phyloP scores from a whole-genome alignment of 2,888 invertebrate species.

The Patella ulyssiponensis region DNA sequence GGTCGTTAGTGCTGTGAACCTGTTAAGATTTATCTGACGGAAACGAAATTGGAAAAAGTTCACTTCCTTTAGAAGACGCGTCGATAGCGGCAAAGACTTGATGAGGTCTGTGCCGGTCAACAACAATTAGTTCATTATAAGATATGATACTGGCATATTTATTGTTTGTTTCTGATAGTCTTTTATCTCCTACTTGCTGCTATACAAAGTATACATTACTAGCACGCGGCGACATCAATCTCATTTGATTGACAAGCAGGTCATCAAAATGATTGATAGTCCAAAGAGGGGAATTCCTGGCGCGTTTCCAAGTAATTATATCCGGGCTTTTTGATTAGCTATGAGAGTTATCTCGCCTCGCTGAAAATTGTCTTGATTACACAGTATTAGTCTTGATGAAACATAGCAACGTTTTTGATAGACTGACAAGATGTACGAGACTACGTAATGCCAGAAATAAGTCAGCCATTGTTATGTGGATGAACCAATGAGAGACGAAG shows the following conservation, averaged over 20 bases:
- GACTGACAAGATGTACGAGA: background rate
- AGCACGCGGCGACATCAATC: slow-evolving; percentile 67
- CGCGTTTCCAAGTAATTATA: slow-evolving; percentile 58
- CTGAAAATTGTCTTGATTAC: slow-evolving; percentile 23
- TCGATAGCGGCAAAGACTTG: too few species aligned
- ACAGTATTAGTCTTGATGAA: background rate
- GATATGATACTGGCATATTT: too few species aligned
- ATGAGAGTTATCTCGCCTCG: slow-evolving; percentile 31
- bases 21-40: too few species aligned
- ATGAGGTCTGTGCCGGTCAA: too few species aligned
- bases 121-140: too few species aligned
- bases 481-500: slow-evolving; percentile 58
- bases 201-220: slow-evolving; percentile 60
- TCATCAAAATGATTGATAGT: slow-evolving; percentile 60
- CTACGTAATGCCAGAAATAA: slow-evolving; percentile 23
- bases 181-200: slow-evolving; percentile 42
- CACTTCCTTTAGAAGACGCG: too few species aligned
- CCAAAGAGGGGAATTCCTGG: slow-evolving; percentile 48
- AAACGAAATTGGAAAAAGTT: too few species aligned
- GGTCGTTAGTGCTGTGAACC: too few species aligned
- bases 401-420: background rate
- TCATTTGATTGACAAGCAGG: slow-evolving; percentile 67
- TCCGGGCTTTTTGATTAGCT: slow-evolving; percentile 48
- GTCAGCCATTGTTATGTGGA: slow-evolving; percentile 37
- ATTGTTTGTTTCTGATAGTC: slow-evolving; percentile 11